Evolutionary conservation across 2,888 invertebrate genomes (phyloP).

Genomic region (Hanleya hanleyi): DNA sequence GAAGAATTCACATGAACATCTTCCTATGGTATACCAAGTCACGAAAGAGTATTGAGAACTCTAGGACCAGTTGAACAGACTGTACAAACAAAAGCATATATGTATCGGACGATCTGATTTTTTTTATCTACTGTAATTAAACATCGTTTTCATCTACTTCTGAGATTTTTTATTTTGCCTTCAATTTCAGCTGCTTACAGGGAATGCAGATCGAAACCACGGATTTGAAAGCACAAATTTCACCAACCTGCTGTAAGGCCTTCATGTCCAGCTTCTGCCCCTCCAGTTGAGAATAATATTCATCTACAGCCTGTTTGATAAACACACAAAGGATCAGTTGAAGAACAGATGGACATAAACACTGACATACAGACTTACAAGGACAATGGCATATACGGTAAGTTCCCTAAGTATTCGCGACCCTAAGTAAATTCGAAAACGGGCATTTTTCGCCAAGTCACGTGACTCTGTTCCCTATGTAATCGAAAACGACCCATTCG

Average conservation of each 20-base stretch:
- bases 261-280: conserved; percentile 95
- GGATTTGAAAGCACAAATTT: neutral
- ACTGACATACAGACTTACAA: neutral
- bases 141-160: neutral
- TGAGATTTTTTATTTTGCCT: neutral
- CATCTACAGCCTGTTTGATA: conserved; percentile 85
- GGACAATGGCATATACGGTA: no score
- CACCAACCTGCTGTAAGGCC: conserved; percentile 77
- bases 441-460: no score
- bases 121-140: neutral
- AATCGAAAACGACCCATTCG: no score
- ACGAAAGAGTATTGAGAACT: neutral
- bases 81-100: neutral
- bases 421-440: no score
- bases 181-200: no score
- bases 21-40: neutral
- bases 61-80: neutral
- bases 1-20: neutral
- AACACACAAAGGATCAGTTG: neutral
- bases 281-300: conserved; percentile 95
- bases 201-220: neutral
- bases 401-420: no score
- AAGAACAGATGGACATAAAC: neutral
- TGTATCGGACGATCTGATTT: neutral
- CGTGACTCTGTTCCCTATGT: no score